Evolutionary conservation across 2,113 vertebrate species (phyloP), one percentile per base, ranked within the genome.

Genomic region (Blennius ocellaris): DNA sequence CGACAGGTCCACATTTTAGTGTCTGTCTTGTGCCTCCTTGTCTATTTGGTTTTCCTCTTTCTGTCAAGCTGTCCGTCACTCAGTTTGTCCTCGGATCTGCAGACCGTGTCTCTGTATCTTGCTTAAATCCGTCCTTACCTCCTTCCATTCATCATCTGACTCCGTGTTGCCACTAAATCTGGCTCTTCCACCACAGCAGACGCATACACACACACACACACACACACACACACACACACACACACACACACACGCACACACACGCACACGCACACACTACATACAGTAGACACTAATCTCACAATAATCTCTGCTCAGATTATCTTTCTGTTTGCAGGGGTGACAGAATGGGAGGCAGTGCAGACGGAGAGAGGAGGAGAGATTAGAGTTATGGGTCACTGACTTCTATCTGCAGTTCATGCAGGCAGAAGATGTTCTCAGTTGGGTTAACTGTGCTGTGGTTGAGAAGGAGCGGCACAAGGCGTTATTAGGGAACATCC

Each of bases 221-320:
- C 21, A 30, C 21, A 30, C 21, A 30, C 21, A 30, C 21, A 30
- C 21, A 30, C 21, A 30, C 21, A 30, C 21, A 30, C 21, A 30
- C 21, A 30, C 21, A 30, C 21, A 30, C 21, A 30, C 21, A 30
- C 21, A 30, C 21, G 4, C 21, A 30, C 21, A 30, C 21, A 30
- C 21, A 30, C 21, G 4, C 21, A 30, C 21, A 30, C 21, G 4
- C 21, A 30, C 21, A 30, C 21, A 30, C 21, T 69, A 81, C 66
- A 66, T 73, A 78, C 53, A 80, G 52, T 49, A 78, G 73, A 82
- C 59, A 70, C 81, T 89, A 90, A 92, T 87, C 89, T 83, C 82
- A 53, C 64, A 72, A 76, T 90, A 89, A 90, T 90, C 87, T 86
- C 80, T 39, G 8, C 40, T 52, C 76, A 75, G 87, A 90, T 92